Percentiles rank a stretch among this genome's conserved stretches.
Conservation (phyloP, 2,113 vertebrate genomes). For the Notarius quadriscutis region DNA sequence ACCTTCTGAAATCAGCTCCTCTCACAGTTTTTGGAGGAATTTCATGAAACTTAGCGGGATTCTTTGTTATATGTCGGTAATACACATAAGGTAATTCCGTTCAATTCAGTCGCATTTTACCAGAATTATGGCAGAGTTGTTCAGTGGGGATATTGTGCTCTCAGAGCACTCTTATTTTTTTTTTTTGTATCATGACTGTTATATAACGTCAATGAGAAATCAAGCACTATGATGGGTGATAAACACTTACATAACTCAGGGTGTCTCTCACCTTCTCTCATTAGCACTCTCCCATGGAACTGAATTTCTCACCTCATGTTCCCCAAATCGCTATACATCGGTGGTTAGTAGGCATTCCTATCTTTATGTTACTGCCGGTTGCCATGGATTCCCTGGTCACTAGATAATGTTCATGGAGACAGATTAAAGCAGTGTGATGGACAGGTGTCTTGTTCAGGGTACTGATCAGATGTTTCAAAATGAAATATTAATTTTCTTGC, state of each 20-base stretch:
- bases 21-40: too few relatives aligned
- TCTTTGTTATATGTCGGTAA: too few relatives aligned
- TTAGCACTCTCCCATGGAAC: not conserved
- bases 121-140: too few relatives aligned
- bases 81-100: too few relatives aligned
- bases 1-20: too few relatives aligned
- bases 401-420: not conserved
- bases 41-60: too few relatives aligned
- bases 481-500: too few relatives aligned
- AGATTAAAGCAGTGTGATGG: not conserved
- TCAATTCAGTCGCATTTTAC: too few relatives aligned
- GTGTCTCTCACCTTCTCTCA: slow-evolving; percentile 7
- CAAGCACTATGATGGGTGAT: slow-evolving; percentile 19
- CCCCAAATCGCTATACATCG: not conserved
- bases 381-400: not conserved
- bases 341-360: not conserved
- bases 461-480: too few relatives aligned
- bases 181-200: not conserved
- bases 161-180: too few relatives aligned
- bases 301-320: not conserved
- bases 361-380: not conserved
- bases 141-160: too few relatives aligned
- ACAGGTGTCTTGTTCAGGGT: not conserved
- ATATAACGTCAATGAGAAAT: slow-evolving; percentile 17
- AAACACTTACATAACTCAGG: slow-evolving; percentile 22